phyloP scores from a whole-genome alignment of 2,797 vertebrate genomes.

The Sebastes jordani region DNA sequence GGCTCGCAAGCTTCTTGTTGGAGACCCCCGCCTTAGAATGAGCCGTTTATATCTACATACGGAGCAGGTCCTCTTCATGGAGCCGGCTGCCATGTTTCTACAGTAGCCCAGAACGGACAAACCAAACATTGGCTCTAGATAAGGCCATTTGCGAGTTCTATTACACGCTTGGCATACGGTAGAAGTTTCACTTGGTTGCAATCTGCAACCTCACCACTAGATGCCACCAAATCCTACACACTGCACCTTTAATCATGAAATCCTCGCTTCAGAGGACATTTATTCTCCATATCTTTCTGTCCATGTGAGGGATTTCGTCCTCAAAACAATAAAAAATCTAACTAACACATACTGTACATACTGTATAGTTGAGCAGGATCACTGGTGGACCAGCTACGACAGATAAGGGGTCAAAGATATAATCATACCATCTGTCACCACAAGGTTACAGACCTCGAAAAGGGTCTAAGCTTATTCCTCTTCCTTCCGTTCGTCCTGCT shows the following conservation, averaged over 20 bases:
- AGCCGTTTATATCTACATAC: background rate
- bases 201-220: too few species aligned
- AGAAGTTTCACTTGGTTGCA: too few species aligned
- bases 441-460: constrained; percentile 27
- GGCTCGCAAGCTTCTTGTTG: background rate
- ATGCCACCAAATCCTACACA: too few species aligned
- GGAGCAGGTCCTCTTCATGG: too few species aligned
- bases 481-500: constrained; percentile 18
- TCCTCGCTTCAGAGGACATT: background rate
- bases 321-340: background rate
- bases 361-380: constrained; percentile 3
- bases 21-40: background rate
- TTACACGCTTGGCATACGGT: rapidly evolving
- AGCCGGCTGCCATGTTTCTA: too few species aligned
- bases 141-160: too few species aligned
- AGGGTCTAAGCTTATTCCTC: constrained; percentile 36
- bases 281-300: background rate
- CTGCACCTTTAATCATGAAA: background rate
- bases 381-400: constrained; percentile 2
- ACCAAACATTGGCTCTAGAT: too few species aligned
- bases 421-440: constrained; percentile 33
- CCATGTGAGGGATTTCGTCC: background rate
- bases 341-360: background rate
- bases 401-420: constrained; percentile 34
- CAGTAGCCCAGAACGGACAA: too few species aligned